phyloP scores from a whole-genome alignment of 1,140 invertebrate species.

The Hirudo medicinalis region DNA sequence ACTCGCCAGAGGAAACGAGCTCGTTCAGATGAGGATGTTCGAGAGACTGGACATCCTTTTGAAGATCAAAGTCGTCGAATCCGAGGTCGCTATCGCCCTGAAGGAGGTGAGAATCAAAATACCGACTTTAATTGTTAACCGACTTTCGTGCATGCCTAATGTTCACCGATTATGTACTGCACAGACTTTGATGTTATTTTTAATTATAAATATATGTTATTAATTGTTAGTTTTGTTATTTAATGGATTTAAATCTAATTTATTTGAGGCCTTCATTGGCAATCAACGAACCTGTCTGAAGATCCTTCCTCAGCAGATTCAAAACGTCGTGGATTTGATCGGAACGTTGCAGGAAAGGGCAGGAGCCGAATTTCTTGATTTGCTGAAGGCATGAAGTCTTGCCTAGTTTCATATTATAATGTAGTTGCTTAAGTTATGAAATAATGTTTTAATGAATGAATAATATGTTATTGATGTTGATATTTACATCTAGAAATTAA shows the following conservation, averaged over 20 bases:
- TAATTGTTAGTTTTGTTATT: background rate
- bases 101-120: conserved; percentile 30
- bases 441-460: too few relatives aligned
- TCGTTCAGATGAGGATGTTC: conserved; percentile 35
- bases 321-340: conserved; percentile 34
- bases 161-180: too few relatives aligned
- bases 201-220: background rate
- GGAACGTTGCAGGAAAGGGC: conserved; percentile 25
- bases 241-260: background rate
- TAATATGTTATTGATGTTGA: too few relatives aligned
- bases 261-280: conserved; percentile 33
- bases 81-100: conserved; percentile 31
- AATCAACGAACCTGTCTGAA: conserved; percentile 37
- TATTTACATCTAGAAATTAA: too few relatives aligned
- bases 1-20: conserved; percentile 31
- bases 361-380: conserved; percentile 37
- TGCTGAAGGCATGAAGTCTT: conserved; percentile 32
- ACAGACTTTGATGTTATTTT: background rate
- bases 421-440: too few relatives aligned
- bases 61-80: conserved; percentile 31
- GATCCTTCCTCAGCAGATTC: conserved; percentile 32
- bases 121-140: too few relatives aligned
- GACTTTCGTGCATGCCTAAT: too few relatives aligned
- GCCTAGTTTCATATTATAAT: conserved; percentile 19
- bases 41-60: conserved; percentile 34